Conservation (phyloP, 2,888 invertebrate species). For the Limnephilus lunatus region DNA sequence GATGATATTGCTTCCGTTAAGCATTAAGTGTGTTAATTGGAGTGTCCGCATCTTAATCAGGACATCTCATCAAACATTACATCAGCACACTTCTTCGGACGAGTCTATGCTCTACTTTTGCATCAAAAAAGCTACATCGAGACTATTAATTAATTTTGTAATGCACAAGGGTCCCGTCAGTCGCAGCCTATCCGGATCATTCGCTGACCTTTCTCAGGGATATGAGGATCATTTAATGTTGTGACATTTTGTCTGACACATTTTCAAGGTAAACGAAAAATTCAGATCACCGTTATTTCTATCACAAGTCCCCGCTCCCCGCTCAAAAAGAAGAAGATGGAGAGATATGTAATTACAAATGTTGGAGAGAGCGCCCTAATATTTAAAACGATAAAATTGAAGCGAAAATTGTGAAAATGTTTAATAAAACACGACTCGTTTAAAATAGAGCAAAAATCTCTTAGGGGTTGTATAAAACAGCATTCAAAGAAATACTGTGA, state of each 20-base stretch:
- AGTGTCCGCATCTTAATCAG: not conserved
- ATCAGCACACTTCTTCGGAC: not conserved
- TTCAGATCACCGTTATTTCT: not conserved
- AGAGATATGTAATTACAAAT: too few species aligned
- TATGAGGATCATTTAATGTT: constrained; percentile 3
- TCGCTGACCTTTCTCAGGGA: constrained; percentile 29
- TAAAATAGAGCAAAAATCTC: too few species aligned
- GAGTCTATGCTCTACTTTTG: not conserved
- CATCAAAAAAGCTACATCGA: not conserved
- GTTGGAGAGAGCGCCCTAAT: too few species aligned
- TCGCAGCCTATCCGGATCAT: not conserved
- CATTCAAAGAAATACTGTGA: too few species aligned
- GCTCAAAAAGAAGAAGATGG: too few species aligned
- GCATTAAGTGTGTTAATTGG: not conserved
- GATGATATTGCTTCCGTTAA: not conserved
- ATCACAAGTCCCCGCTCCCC: not conserved
- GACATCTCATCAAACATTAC: not conserved
- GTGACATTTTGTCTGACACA: not conserved
- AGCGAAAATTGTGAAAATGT: too few species aligned
- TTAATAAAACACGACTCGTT: too few species aligned
- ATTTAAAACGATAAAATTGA: too few species aligned
- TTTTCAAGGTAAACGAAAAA: too few species aligned
- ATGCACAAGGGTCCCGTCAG: not conserved
- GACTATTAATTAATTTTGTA: not conserved
- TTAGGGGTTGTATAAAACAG: too few species aligned